phyloP scores from a whole-genome alignment of 1,140 invertebrate genomes.

The Xylocopa sonorina region DNA sequence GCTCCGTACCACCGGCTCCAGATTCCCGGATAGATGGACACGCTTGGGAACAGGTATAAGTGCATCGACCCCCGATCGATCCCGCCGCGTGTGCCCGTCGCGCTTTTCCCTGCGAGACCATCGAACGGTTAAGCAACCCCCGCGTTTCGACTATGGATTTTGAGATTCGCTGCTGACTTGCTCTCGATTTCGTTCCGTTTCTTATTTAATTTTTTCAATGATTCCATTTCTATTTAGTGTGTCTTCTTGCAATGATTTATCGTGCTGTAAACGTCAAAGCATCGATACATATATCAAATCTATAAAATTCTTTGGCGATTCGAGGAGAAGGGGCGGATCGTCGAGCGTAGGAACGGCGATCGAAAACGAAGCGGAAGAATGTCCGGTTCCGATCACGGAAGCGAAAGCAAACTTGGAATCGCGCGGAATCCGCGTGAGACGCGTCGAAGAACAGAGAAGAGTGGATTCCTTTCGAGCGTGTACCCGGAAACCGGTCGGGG shows the following conservation, averaged over 20 bases:
- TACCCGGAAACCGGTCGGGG: conserved; percentile 61
- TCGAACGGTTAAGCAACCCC: conserved; percentile 3
- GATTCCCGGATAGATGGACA: conserved; percentile 57
- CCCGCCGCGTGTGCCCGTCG: conserved; percentile 27
- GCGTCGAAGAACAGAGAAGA: conserved; percentile 29
- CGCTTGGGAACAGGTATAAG: conserved; percentile 51
- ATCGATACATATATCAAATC: too few relatives aligned
- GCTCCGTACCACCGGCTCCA: conserved; percentile 56
- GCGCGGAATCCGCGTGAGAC: conserved; percentile 37
- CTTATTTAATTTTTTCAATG: too few relatives aligned
- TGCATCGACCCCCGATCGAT: conserved; percentile 61
- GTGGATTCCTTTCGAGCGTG: conserved; percentile 49
- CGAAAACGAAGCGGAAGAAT: too few relatives aligned
- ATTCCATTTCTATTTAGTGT: too few relatives aligned
- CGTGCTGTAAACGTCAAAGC: too few relatives aligned
- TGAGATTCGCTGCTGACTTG: too few relatives aligned
- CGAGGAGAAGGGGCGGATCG: background rate
- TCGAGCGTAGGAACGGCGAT: too few relatives aligned
- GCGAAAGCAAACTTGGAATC: too few relatives aligned
- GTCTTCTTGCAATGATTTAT: too few relatives aligned
- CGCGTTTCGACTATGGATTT: conserved; percentile 39
- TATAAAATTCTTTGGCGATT: too few relatives aligned
- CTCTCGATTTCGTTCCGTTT: too few relatives aligned
- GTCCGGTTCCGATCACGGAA: too few relatives aligned
- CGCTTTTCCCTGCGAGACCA: background rate